Percentiles rank a stretch among this genome's conserved stretches.
Evolutionary conservation across 2,113 vertebrate species (phyloP).

Genomic region (Malurus cyaneus): DNA sequence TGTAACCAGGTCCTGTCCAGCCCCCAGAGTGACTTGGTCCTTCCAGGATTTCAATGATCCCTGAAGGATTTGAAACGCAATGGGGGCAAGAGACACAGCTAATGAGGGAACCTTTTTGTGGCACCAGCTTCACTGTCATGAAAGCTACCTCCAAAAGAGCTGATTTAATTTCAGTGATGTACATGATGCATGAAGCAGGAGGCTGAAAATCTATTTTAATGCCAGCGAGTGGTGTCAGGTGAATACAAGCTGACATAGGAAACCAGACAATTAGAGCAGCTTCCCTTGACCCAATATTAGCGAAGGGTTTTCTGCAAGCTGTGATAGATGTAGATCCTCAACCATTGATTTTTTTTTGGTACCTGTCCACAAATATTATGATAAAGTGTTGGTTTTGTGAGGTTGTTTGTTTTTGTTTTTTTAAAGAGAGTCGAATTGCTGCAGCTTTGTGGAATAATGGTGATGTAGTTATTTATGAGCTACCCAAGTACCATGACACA

Average conservation of each 20-base stretch:
- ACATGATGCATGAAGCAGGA: conserved; percentile 33
- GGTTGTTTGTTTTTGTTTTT: neutral
- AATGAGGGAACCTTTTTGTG: neutral
- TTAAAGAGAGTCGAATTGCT: conserved; percentile 20
- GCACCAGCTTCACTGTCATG: neutral
- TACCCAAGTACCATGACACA: neutral
- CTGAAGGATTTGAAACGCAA: neutral
- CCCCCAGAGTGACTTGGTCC: neutral
- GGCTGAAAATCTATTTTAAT: conserved; percentile 57
- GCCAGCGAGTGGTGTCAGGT: conserved; percentile 25
- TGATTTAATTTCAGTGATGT: conserved; percentile 35
- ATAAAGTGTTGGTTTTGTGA: conserved; percentile 17
- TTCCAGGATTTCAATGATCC: neutral
- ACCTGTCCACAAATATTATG: conserved; percentile 35
- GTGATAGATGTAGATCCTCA: conserved; percentile 53
- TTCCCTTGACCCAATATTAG: conserved; percentile 34
- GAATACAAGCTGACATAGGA: conserved; percentile 32
- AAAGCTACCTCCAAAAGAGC: neutral
- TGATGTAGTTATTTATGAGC: conserved; percentile 27
- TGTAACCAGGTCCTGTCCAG: too few relatives aligned
- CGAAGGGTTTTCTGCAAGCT: conserved; percentile 40
- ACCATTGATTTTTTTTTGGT: conserved; percentile 50
- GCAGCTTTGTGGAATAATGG: conserved; percentile 33
- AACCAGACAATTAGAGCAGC: conserved; percentile 51
- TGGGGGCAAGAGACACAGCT: neutral